Evolutionary conservation across 2,888 invertebrate species (phyloP), one percentile per base, ranked within the genome.

Genomic region (Embidobia sp.): DNA sequence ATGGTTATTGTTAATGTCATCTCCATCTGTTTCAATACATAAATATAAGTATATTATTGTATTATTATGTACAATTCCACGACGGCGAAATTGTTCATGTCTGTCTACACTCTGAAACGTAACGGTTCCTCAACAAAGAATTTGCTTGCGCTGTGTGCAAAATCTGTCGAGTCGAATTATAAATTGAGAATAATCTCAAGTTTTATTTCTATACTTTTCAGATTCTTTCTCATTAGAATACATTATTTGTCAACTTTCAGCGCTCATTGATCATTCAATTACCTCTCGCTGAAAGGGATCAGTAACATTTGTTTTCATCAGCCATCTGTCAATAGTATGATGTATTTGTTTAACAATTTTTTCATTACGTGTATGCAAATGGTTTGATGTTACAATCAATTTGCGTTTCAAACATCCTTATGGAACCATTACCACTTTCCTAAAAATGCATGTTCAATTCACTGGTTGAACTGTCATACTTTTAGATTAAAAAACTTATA

Each of bases 1-100:
- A 77, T 77, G 77, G 72, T 77, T 72, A 77, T 77, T 72, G 72
- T 77, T 72, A 77, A 77, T 75, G 75, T 75, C 75, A 75, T 77
- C 67, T 61, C 67, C 72, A 77, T 77, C 64, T 70, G 77, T 75
- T 75, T 75, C 67, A 75, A 75, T 75, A 75, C 63, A 75, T 61
- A 75, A 63, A 63, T 75, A 75, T 75, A 75, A 75, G 63, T 69
- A 75, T 42, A 67, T 46, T 33, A 75, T 67, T 67, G 75, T 75
- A 61, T 67, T 75, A 67, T 67, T 67, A 75, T 75, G 67, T 75
- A 64, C 6, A 33, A 18, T 51, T 37, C 74, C 74, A 67, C 51
- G 46, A 44, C 22, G 49, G 19, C 16, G 33, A 49, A 66, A 55
- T 55, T 67, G 33, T 48, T 57, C 67, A 46, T 26, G 35, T 46